Evolutionary conservation across 2,888 invertebrate genomes (phyloP).

Genomic region (Eledona agricola): DNA sequence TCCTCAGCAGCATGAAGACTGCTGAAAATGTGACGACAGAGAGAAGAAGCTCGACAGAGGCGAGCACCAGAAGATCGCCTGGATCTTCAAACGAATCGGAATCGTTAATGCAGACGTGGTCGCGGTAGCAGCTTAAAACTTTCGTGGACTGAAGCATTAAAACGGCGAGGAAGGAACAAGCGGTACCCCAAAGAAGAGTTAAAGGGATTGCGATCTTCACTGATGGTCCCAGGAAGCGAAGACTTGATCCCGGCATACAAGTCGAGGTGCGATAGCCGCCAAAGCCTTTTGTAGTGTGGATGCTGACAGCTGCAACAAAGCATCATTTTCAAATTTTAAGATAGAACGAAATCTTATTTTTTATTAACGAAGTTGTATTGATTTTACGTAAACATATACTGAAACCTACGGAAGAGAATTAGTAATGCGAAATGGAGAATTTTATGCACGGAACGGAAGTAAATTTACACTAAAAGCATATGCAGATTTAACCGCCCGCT

Average conservation of each 20-base stretch:
- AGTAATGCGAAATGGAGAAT: no score
- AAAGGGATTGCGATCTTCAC: constrained; percentile 56
- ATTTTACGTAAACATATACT: no score
- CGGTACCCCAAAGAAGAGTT: constrained; percentile 66
- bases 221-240: constrained; percentile 58
- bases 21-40: constrained; percentile 65
- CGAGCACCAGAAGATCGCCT: constrained; percentile 61
- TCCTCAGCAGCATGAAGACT: constrained; percentile 66
- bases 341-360: no score
- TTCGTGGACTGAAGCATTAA: constrained; percentile 67
- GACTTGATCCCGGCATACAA: constrained; percentile 53
- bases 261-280: constrained; percentile 58
- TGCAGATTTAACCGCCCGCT: no score
- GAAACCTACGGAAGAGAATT: no score
- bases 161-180: constrained; percentile 66
- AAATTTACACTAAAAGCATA: no score
- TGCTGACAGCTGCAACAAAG: constrained; percentile 66
- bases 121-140: constrained; percentile 59
- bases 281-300: constrained; percentile 67
- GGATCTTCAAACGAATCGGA: constrained; percentile 52
- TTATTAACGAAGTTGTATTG: no score
- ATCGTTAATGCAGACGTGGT: constrained; percentile 50
- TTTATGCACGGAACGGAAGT: no score
- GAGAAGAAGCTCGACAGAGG: constrained; percentile 65
- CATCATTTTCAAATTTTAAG: no score